These are phyloP conservation scores for Onthophagus sagittarius DNA, from an alignment of 2,888 invertebrate species.

Conservation along the genomic window DNA sequence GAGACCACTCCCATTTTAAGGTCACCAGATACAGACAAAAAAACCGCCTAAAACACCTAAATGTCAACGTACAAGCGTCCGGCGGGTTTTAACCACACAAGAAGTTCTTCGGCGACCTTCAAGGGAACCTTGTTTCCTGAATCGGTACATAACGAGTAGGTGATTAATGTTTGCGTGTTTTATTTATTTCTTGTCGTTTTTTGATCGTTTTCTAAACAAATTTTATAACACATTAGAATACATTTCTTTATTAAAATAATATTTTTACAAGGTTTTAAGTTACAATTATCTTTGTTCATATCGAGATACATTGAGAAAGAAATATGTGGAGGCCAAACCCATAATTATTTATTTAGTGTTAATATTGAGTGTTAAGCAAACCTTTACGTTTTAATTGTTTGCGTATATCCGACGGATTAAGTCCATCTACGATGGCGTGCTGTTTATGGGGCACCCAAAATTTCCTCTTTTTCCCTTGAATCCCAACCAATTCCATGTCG, in stretches of 20 bases:
- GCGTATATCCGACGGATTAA: neutral
- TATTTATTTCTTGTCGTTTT: neutral
- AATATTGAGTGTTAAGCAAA: neutral
- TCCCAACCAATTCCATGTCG: neutral
- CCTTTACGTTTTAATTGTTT: too few species aligned
- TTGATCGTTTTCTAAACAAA: too few species aligned
- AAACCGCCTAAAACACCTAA: constrained; percentile 2
- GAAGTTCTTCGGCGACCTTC: neutral
- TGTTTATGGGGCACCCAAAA: neutral
- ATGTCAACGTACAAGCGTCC: constrained; percentile 13
- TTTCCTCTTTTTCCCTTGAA: neutral
- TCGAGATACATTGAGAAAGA: neutral
- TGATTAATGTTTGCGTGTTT: neutral
- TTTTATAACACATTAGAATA: neutral
- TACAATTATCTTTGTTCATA: neutral
- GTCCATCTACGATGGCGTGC: neutral
- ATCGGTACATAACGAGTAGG: neutral
- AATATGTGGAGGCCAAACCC: neutral
- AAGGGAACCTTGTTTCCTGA: neutral
- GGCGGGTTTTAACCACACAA: neutral
- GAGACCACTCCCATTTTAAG: constrained; percentile 1
- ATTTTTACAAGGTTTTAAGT: neutral
- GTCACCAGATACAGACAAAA: neutral
- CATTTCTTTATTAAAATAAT: neutral
- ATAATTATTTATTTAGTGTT: neutral